Evolutionary conservation across 2,797 vertebrate species (phyloP), one percentile per base, ranked within the genome.

Genomic region (Acridotheres tristis): DNA sequence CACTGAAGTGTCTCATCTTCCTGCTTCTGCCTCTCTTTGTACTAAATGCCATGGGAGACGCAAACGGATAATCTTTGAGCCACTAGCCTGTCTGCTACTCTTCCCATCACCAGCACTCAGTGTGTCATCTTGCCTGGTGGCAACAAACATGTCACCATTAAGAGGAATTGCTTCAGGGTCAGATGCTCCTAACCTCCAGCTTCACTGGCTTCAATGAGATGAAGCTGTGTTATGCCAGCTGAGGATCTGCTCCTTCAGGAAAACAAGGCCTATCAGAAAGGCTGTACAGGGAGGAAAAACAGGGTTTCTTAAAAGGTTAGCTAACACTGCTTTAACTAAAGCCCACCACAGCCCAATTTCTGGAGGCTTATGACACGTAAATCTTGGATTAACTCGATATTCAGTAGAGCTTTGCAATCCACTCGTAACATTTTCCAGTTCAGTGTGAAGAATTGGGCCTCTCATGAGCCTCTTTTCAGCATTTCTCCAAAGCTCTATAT

Each of bases 361-460:
- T 89, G 80, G 48, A 81, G 74, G 93, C 94, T 93, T 92, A 93
- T 59, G 88, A 53, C 95, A 96, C 5, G 17, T 96, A 98, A 98
- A 97, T 95, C 95, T 90, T 91, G 96, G 97, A 98, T 98, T 98
- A 98, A 94, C 96, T 95, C 48, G 1, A 93, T 97, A 96, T 96
- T 97, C 96, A 97, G 90, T 76, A 92, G 89, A 93, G 96, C 69
- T 96, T 97, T 97, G 92, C 95, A 95, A 88, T 95, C 95, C 86
- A 96, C 96, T 96, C 76, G 4, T 96, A 97, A 97, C 88, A 88
- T 89, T 90, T 95, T 48, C 62, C 91, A 95, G 66, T 71, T 93
- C 66, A 81, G 53, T 34, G 32, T 68, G 82, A 96, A 94, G 85
- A 96, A 96, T 9, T 94, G 69, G 77, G 93, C 77, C 90, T 94